These are phyloP conservation scores for Melanophora roralis DNA, from an alignment of 2,888 invertebrate genomes.

Conservation along the genomic window DNA sequence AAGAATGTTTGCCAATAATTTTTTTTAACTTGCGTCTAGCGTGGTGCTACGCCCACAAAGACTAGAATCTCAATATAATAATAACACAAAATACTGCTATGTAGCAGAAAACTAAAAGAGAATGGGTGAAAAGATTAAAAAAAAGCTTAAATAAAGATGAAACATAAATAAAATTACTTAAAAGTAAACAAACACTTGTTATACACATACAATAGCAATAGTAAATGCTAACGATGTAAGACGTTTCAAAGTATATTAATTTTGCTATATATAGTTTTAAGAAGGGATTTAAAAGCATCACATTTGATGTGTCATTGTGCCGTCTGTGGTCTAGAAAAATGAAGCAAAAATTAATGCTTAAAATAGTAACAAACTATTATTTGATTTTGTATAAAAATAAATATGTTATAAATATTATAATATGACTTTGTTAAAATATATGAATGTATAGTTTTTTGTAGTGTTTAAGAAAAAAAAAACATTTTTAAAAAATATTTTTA, in stretches of 20 bases:
- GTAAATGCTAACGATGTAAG: neutral
- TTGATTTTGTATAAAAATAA: constrained; percentile 26
- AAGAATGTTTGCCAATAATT: too few relatives aligned
- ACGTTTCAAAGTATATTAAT: too few relatives aligned
- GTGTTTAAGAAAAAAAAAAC: too few relatives aligned
- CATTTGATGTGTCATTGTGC: constrained; percentile 69
- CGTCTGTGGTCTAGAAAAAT: constrained; percentile 21
- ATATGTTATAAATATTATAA: too few relatives aligned
- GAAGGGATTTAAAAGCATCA: constrained; percentile 53
- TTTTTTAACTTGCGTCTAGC: too few relatives aligned
- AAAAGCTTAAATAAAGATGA: constrained; percentile 32
- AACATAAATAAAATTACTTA: neutral
- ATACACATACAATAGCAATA: neutral
- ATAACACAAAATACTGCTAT: too few relatives aligned
- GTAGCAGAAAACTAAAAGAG: neutral
- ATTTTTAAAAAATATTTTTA: too few relatives aligned
- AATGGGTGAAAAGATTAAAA: neutral
- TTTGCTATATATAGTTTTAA: constrained; percentile 45
- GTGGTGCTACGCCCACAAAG: too few relatives aligned
- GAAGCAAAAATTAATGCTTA: constrained; percentile 30
- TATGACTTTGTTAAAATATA: too few relatives aligned
- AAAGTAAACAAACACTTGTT: neutral
- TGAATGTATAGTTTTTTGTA: too few relatives aligned
- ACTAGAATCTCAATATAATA: too few relatives aligned
- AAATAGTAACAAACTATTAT: constrained; percentile 57